Evolutionary conservation across 2,113 vertebrate species (phyloP).

Genomic region (Spilogale gracilis): DNA sequence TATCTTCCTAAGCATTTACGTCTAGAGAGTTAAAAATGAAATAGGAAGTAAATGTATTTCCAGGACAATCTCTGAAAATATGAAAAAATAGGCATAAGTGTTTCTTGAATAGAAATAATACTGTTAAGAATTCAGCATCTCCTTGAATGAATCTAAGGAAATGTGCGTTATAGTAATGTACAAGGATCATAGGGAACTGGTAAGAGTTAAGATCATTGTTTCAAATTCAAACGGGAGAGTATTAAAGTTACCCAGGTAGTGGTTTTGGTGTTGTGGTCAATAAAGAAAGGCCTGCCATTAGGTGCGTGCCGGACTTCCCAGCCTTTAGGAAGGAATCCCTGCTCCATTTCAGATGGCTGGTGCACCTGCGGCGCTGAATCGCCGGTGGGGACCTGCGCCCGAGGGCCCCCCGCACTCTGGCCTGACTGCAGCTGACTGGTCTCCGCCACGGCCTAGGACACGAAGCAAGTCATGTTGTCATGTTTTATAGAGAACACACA

Average conservation of each 20-base stretch:
- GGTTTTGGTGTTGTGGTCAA: slow-evolving; percentile 96
- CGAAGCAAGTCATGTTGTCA: slow-evolving; percentile 18
- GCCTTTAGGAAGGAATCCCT: slow-evolving; percentile 91
- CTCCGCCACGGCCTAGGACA: slow-evolving; percentile 87
- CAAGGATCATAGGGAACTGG: background rate
- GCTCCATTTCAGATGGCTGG: slow-evolving; percentile 85
- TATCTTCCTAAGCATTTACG: background rate
- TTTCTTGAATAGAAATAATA: background rate
- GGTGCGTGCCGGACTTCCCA: slow-evolving; percentile 96
- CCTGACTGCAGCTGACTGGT: slow-evolving; percentile 74
- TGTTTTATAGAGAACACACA: background rate
- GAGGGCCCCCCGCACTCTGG: slow-evolving; percentile 82
- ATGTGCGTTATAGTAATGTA: background rate
- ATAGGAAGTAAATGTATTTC: background rate
- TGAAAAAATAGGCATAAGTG: slow-evolving; percentile 1
- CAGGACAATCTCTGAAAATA: background rate
- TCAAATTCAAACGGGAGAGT: background rate
- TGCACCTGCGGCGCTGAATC: slow-evolving; percentile 85
- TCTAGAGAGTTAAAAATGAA: slow-evolving; percentile 11
- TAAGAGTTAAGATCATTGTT: background rate
- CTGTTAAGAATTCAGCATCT: background rate
- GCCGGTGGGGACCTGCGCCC: slow-evolving; percentile 75
- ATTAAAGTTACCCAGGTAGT: slow-evolving; percentile 94
- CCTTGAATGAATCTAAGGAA: background rate
- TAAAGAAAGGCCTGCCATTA: slow-evolving; percentile 96